Base-by-base conservation (phyloP, 2,888 invertebrate species). In the Mesodorylaimus sp. region DNA sequence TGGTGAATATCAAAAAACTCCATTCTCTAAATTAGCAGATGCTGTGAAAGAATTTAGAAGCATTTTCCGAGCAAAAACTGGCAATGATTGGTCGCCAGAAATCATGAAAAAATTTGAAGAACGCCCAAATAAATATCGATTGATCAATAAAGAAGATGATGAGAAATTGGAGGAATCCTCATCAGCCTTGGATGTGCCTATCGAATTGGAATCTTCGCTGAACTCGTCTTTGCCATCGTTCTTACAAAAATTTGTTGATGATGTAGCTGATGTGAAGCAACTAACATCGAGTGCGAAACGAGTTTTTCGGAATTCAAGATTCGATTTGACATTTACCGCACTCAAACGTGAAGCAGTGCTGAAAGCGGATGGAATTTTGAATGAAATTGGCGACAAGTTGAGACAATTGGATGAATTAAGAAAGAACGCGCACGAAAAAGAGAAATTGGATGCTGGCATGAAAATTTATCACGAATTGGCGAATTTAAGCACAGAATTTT, bases 1-100 rank as follows among this genome's bases (percentile, higher is more conserved):
- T 25, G 27, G 13, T 49, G 55, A 55, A 1, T 69, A 60, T 54
- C 73, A 73, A 59, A 68, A 70, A 52, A 73, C 73, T 2, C 72
- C 73, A 2, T 72, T 67, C 57, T 60, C 62, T 16, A 62, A 60
- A 2, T 53, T 63, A 16, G 66, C 65, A 13, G 71, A 71, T 36
- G 73, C 68, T 1, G 61, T 65, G 3, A 70, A 72, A 55, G 73
- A 73, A 56, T 75, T 73, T 60, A 61, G 66, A 51, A 71, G 71
- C 54, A 66, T 74, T 44, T 74, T 71, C 60, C 66, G 65, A 55
- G 61, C 68, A 10, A 74, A 74, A 60, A 68, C 71, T 38, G 73
- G 72, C 50, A 73, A 74, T 54, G 61, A 60, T 24, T 73, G 71
- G 71, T 60, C 63, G n/a, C 7, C 5, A 3, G 41, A 39, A 13